These are phyloP conservation scores for Apomyelois bistriatella DNA, from an alignment of 2,888 invertebrate species.

Conservation along the genomic window DNA sequence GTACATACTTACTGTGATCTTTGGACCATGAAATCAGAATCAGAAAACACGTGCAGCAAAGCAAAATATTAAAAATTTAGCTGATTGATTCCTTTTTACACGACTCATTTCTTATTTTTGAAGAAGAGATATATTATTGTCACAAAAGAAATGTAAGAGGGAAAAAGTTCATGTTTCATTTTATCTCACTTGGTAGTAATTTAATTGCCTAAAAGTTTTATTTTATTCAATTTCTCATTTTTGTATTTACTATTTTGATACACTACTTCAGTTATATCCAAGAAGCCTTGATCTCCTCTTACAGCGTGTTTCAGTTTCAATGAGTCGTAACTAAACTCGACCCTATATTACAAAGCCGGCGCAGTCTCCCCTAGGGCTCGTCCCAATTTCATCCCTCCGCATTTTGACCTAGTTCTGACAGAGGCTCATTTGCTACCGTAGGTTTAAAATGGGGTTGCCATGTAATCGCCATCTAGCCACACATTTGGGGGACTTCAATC, in stretches of 20 bases:
- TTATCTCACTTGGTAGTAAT: too few relatives aligned
- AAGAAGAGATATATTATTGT: too few relatives aligned
- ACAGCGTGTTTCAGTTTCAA: slow-evolving; percentile 8
- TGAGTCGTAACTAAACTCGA: slow-evolving; percentile 7
- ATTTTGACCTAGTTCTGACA: slow-evolving; percentile 70
- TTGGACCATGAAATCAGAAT: neutral
- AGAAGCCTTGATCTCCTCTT: slow-evolving; percentile 5
- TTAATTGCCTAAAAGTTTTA: too few relatives aligned
- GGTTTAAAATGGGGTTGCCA: slow-evolving; percentile 70
- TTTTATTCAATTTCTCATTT: too few relatives aligned
- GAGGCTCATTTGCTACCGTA: slow-evolving; percentile 65
- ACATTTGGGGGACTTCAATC: slow-evolving; percentile 37
- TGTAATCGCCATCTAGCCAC: slow-evolving; percentile 61
- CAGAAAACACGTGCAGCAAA: too few relatives aligned
- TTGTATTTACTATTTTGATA: too few relatives aligned
- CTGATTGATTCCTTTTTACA: too few relatives aligned
- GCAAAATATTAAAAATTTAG: too few relatives aligned
- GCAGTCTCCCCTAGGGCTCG: slow-evolving; percentile 59
- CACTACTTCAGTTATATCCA: too few relatives aligned
- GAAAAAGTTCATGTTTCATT: too few relatives aligned
- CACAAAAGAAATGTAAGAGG: too few relatives aligned
- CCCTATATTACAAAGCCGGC: slow-evolving; percentile 6
- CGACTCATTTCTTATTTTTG: too few relatives aligned
- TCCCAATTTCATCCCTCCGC: slow-evolving; percentile 71
- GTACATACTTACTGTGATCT: neutral